A percentile compares a stretch with the other conserved stretches of the same genome.
Evolutionary conservation across 2,888 invertebrate species (phyloP).

Genomic region (Branchellion lobata): DNA sequence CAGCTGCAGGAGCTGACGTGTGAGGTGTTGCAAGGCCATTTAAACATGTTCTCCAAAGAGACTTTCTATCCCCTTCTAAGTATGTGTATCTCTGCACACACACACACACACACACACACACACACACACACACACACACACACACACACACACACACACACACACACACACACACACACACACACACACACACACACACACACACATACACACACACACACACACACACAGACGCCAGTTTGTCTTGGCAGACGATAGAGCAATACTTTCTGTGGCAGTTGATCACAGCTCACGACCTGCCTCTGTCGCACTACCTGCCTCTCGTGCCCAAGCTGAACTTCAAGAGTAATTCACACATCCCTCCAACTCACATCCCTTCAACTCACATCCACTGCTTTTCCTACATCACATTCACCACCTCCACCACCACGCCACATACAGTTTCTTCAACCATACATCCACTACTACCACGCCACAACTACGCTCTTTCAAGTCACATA

Average conservation of each 20-base stretch:
- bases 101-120: constrained; percentile 18
- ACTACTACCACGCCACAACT: too few species aligned
- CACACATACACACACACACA: too few species aligned
- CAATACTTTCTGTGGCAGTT: constrained; percentile 97
- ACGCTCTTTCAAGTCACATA: too few species aligned
- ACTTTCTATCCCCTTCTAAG: constrained; percentile 63
- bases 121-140: constrained; percentile 65
- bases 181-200: constrained; percentile 65
- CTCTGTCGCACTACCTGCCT: constrained; percentile 83
- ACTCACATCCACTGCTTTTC: too few species aligned
- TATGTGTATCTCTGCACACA: constrained; percentile 56
- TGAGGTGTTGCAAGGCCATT: constrained; percentile 82
- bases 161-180: too few species aligned
- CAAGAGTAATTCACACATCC: constrained; percentile 60
- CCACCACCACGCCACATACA: too few species aligned
- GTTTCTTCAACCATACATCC: too few species aligned
- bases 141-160: constrained; percentile 65
- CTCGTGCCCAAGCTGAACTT: constrained; percentile 71
- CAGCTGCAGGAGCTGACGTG: constrained; percentile 88
- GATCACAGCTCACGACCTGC: constrained; percentile 86
- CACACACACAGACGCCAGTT: constrained; percentile 69
- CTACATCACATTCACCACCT: too few species aligned
- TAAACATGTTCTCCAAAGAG: constrained; percentile 65
- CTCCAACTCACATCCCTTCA: too few species aligned
- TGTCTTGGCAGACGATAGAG: constrained; percentile 94